Base-by-base conservation (phyloP, 2,113 vertebrate genomes). In the Eonycteris spelaea region DNA sequence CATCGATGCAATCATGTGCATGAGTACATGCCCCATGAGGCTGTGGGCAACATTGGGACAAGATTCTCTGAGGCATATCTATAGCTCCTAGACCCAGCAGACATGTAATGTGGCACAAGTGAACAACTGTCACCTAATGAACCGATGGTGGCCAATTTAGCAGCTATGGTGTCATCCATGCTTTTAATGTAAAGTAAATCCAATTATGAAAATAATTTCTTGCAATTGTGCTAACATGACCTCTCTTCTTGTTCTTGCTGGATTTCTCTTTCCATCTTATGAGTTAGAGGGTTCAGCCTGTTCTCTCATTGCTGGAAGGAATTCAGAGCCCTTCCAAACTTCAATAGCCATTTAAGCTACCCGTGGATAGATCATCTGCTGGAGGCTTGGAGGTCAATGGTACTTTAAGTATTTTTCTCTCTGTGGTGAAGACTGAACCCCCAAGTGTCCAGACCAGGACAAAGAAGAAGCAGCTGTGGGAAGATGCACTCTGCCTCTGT, bases 361-460 rank as follows among this genome's bases (percentile, higher is more conserved):
- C 13, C 28, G 15, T 18, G 18, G 12, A 14, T 26, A 65, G 5
- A 11, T 55, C 35, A 19, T 24, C 35, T 75, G 24, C 73, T 6
- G 11, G 26, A 73, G 6, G 18, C 10, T 70, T 68, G 21, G 40
- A 38, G 45, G 57, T 38, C 51, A n/a, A 5, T 35, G 57, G 1
- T 43, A 40, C 48, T 82, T 35, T 16, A 83, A 91, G 53, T 74
- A 40, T 63, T 78, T 78, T 80, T 89, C 33, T 43, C 15, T 95
- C 30, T 48, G 6, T 89, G 30, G 19, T 33, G 0, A 94, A 94
- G 59, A 38, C 4, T 61, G n/a, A 51, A 38, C 14, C 33, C 8
- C 59, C 55, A 68, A 6, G 8, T 79, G 5, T 63, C 33, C 3
- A 26, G 13, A 40, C 7, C 30, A 94, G 35, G 11, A 87, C 30